These are phyloP conservation scores for Subanguina moxae DNA, from an alignment of 1,140 invertebrate genomes.

Conservation along the genomic window DNA sequence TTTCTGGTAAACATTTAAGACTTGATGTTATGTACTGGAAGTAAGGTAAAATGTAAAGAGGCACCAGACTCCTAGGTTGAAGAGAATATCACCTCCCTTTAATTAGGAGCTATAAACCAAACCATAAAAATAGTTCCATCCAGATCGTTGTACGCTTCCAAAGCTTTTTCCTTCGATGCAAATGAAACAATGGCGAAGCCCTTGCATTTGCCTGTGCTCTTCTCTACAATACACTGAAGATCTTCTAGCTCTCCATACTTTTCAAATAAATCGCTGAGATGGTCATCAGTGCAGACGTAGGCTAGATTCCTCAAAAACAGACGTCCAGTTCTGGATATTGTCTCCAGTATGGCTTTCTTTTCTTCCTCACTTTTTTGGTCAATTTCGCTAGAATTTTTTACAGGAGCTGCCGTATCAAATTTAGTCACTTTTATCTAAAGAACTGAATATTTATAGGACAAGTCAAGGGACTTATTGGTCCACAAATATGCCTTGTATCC, in stretches of 20 bases:
- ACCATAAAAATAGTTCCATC: constrained; percentile 80
- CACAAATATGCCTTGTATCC: constrained; percentile 11
- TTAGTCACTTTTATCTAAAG: too few relatives aligned
- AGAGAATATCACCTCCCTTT: neutral
- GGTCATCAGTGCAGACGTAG: constrained; percentile 81
- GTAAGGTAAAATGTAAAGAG: too few relatives aligned
- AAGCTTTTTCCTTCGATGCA: constrained; percentile 89
- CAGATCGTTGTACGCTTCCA: constrained; percentile 77
- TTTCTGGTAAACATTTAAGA: too few relatives aligned
- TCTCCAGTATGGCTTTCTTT: neutral
- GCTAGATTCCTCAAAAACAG: constrained; percentile 90
- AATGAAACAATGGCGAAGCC: constrained; percentile 90
- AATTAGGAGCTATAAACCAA: neutral
- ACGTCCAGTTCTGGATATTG: neutral
- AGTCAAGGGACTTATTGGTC: too few relatives aligned
- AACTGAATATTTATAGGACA: too few relatives aligned
- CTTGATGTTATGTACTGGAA: too few relatives aligned
- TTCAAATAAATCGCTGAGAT: constrained; percentile 77
- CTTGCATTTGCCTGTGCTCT: constrained; percentile 75
- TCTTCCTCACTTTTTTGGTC: neutral
- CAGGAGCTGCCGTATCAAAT: too few relatives aligned
- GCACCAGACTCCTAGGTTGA: too few relatives aligned
- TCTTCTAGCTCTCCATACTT: constrained; percentile 77
- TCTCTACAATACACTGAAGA: constrained; percentile 82
- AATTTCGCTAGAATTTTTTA: neutral